Base-by-base conservation (phyloP, 2,888 invertebrate genomes). In the Melangyna quadrimaculata region DNA sequence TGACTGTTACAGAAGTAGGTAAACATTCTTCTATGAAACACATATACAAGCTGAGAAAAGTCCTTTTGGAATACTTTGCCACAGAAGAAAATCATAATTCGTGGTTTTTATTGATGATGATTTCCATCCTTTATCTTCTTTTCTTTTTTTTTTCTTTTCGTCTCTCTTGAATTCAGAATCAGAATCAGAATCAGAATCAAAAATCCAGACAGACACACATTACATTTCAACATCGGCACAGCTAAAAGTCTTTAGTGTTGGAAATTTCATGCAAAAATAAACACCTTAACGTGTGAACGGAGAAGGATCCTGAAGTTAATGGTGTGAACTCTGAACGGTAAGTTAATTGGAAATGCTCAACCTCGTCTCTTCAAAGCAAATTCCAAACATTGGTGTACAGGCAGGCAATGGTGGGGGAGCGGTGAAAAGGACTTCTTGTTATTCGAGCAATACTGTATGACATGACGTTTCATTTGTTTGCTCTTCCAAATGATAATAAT, bases 241-340 rank as follows among this genome's bases (percentile, higher is more conserved):
- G 35, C 40, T 9, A 14, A 57, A 57, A 57, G 57, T 43, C 51
- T 65, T 24, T 48, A 65, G 48, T 71, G 63, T 77, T 45, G 2
- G 40, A 81, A 80, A 81, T 77, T 71, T 51, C 40, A 81, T 70
- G 81, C 81, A 81, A 81, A 81, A 80, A 80, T 75, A 75, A 80
- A 70, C 80, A 80, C 70, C 32, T 71, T 75, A 75, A 70, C 69
- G 55, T 75, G 57, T 67, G 45, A 61, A 53, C 57, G 61, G 70
- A 75, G 53, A 65, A 77, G 45, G 37, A 77, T 74, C 24, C 80
- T 70, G 81, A 17, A 75, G 57, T 48, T 71, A 81, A 81, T 81
- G 63, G 75, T 77, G 70, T 80, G 75, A 70, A 80, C 63, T 53
- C 48, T 80, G 75, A 70, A 80, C 63, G 59, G 75, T 65, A 71